Percentiles rank a stretch among this genome's conserved stretches.
Evolutionary conservation across 2,888 invertebrate species (phyloP).

Genomic region (Phragmatobia fuliginosa): DNA sequence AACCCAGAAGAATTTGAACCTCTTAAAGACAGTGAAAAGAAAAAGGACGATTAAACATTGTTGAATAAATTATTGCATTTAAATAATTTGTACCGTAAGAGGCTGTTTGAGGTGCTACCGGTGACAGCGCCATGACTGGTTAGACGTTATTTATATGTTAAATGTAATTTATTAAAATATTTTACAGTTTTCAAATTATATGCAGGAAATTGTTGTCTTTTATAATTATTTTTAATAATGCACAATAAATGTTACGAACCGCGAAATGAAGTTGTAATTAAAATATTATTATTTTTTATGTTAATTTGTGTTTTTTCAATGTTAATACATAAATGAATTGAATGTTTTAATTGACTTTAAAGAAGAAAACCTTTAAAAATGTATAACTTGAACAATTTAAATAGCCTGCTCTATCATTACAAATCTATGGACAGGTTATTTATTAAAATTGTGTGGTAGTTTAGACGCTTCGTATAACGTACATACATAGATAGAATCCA

Average conservation of each 20-base stretch:
- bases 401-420: too few species aligned
- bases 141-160: background rate
- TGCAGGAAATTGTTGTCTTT: background rate
- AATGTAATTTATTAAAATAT: background rate
- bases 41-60: constrained; percentile 69
- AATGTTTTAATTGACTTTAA: too few species aligned
- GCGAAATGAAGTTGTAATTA: background rate
- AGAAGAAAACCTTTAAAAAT: too few species aligned
- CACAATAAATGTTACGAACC: background rate
- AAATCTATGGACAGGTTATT: too few species aligned
- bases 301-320: background rate
- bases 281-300: background rate
- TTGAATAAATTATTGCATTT: constrained; percentile 16
- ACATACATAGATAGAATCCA: too few species aligned
- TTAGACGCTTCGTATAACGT: too few species aligned
- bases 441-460: too few species aligned
- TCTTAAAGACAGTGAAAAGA: constrained; percentile 64
- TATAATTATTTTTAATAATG: background rate
- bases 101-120: constrained; percentile 53
- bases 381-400: too few species aligned
- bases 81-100: constrained; percentile 32
- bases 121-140: constrained; percentile 62
- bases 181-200: background rate
- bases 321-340: background rate
- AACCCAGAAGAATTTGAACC: constrained; percentile 69